These are phyloP conservation scores for Trichopria drosophilae DNA, from an alignment of 2,888 invertebrate genomes.

Conservation along the genomic window DNA sequence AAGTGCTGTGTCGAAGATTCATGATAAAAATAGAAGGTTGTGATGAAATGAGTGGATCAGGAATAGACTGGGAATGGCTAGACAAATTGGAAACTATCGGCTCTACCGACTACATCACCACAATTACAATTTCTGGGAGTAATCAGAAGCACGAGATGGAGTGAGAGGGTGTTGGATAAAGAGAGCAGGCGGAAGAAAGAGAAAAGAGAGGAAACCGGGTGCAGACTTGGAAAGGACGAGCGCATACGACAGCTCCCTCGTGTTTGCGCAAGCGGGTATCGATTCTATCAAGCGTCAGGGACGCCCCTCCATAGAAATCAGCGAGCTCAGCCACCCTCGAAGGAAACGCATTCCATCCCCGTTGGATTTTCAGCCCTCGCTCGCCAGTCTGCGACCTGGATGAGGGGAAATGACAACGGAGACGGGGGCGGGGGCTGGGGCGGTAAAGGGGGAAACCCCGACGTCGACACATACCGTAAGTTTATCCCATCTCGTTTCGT, in stretches of 20 bases:
- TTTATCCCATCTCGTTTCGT: no score
- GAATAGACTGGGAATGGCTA: no score
- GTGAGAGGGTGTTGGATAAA: constrained; percentile 27
- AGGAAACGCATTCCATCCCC: constrained; percentile 11
- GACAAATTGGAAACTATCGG: no score
- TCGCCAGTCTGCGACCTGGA: no score
- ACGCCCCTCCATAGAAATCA: constrained; percentile 24
- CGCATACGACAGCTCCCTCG: constrained; percentile 52
- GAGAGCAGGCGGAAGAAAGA: constrained; percentile 8
- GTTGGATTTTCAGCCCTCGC: background rate
- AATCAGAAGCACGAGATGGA: constrained; percentile 21
- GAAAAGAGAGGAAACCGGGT: constrained; percentile 5
- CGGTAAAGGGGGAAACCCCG: constrained; percentile 14
- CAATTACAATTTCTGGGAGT: no score
- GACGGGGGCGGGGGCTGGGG: constrained; percentile 3
- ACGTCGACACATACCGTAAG: no score
- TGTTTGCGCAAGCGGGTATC: constrained; percentile 44
- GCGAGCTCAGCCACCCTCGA: constrained; percentile 15
- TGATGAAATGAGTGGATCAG: no score
- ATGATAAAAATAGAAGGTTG: no score
- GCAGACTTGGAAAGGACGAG: constrained; percentile 38
- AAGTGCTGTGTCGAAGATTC: no score
- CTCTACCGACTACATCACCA: no score
- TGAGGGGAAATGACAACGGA: constrained; percentile 17
- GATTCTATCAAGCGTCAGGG: constrained; percentile 22